Conservation (phyloP, 2,888 invertebrate genomes). For the Myathropa florea region DNA sequence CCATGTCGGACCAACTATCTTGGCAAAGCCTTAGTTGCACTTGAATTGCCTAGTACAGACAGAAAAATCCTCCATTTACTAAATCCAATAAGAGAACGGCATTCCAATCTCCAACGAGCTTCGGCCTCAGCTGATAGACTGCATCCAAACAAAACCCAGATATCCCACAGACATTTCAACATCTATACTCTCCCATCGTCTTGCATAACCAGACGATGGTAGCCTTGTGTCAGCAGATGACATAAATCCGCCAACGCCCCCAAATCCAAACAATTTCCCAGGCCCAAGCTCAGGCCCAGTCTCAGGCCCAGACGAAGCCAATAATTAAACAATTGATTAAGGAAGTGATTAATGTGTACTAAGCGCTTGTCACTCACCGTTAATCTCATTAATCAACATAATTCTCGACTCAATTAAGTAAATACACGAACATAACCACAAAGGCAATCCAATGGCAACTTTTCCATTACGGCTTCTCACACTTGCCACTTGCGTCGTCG, state of each 20-base stretch:
- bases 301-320: not conserved
- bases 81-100: too few species aligned
- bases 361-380: conserved; percentile 26
- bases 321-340: conserved; percentile 35
- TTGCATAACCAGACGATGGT: too few species aligned
- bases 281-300: not conserved
- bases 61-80: too few species aligned
- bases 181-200: too few species aligned
- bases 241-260: not conserved
- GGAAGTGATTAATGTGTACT: conserved; percentile 45
- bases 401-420: conserved; percentile 56
- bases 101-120: too few species aligned
- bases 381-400: conserved; percentile 51
- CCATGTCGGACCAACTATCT: too few species aligned
- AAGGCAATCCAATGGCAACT: conserved; percentile 52
- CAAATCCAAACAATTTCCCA: not conserved
- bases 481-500: not conserved
- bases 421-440: conserved; percentile 30
- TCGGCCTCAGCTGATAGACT: too few species aligned
- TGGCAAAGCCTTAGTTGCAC: too few species aligned
- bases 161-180: too few species aligned
- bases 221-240: too few species aligned
- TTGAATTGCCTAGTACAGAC: too few species aligned
- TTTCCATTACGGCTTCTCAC: conserved; percentile 55
- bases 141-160: too few species aligned